phyloP scores from a whole-genome alignment of 2,888 invertebrate species.

The Mylabris sibirica region DNA sequence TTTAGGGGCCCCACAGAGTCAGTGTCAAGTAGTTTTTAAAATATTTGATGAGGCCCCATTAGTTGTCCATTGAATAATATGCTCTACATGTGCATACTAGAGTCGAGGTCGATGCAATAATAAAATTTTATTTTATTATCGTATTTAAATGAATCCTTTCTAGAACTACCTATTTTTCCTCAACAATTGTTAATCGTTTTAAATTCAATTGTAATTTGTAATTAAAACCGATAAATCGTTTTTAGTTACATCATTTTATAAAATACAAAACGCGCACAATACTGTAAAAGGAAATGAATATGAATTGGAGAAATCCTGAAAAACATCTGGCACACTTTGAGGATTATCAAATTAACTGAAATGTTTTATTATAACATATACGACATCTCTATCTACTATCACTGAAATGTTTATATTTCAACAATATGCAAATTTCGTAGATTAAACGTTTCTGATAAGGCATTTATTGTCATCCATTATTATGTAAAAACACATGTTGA shows the following conservation, averaged over 20 bases:
- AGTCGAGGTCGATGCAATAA: not conserved
- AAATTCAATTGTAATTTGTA: constrained; percentile 2
- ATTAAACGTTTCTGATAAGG: not conserved
- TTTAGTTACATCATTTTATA: not conserved
- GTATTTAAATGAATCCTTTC: not conserved
- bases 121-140: not conserved
- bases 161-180: not conserved
- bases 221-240: not conserved
- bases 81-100: not conserved
- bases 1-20: too few relatives aligned
- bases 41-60: not conserved
- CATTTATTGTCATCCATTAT: not conserved
- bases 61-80: not conserved
- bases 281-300: not conserved
- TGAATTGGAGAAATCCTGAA: not conserved
- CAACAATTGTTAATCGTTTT: not conserved
- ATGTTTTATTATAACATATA: not conserved
- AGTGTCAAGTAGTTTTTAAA: too few relatives aligned
- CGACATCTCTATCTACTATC: too few relatives aligned
- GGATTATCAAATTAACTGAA: not conserved
- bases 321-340: constrained; percentile 7
- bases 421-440: not conserved
- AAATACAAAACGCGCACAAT: not conserved
- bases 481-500: not conserved
- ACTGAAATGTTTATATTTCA: not conserved